phyloP scores from a whole-genome alignment of 1,140 invertebrate genomes.

The Neoseiulus cucumeris region DNA sequence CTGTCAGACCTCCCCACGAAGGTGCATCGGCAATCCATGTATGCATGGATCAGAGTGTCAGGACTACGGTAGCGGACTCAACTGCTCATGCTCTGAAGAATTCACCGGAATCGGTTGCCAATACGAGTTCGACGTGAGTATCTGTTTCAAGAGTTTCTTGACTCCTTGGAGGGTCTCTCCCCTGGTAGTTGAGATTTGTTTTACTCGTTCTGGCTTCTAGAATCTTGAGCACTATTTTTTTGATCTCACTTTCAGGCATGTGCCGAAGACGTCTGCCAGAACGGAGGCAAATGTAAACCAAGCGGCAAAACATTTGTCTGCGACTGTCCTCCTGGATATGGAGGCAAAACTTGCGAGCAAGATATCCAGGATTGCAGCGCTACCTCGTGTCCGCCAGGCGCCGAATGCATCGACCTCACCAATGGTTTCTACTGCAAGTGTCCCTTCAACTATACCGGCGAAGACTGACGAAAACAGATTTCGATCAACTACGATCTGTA shows the following conservation, averaged over 20 bases:
- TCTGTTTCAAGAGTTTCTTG: not conserved
- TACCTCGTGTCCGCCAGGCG: slow-evolving; percentile 77
- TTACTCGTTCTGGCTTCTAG: not conserved
- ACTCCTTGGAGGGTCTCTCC: not conserved
- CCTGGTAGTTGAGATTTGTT: not conserved
- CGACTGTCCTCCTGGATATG: slow-evolving; percentile 59
- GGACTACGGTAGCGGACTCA: slow-evolving; percentile 81
- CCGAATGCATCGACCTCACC: slow-evolving; percentile 77
- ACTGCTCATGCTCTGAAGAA: slow-evolving; percentile 69
- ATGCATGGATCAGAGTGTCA: slow-evolving; percentile 83
- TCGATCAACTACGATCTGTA: slow-evolving; percentile 87
- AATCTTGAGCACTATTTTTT: not conserved
- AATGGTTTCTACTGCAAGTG: slow-evolving; percentile 84
- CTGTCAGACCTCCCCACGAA: slow-evolving; percentile 80
- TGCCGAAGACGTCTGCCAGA: slow-evolving; percentile 57
- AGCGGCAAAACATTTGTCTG: slow-evolving; percentile 64
- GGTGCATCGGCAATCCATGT: slow-evolving; percentile 85
- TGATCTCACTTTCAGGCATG: slow-evolving; percentile 36
- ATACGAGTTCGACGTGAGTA: slow-evolving; percentile 53
- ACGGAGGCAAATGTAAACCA: slow-evolving; percentile 73
- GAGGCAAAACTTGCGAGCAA: slow-evolving; percentile 69
- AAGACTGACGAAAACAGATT: slow-evolving; percentile 84
- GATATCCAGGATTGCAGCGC: slow-evolving; percentile 81
- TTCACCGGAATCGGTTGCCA: slow-evolving; percentile 74
- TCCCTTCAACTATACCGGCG: slow-evolving; percentile 84